Evolutionary conservation across 2,888 invertebrate species (phyloP).

Genomic region (Cistogaster globosa): DNA sequence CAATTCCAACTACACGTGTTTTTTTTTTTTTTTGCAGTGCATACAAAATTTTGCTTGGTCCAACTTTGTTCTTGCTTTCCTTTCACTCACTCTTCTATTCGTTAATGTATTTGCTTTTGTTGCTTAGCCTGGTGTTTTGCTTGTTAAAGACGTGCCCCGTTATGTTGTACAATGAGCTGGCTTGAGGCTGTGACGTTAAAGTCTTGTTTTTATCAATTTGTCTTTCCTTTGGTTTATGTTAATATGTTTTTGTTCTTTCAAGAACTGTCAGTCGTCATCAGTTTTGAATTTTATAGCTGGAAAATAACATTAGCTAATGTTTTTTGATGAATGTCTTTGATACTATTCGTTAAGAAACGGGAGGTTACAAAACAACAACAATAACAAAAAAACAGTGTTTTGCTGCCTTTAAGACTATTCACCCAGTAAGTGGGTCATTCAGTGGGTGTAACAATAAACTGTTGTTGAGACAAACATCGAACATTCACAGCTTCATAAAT

Average conservation of each 20-base stretch:
- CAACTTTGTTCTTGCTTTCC: neutral
- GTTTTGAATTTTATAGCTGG: constrained; percentile 3
- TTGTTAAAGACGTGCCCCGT: neutral
- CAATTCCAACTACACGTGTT: constrained; percentile 23
- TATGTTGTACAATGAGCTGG: constrained; percentile 48
- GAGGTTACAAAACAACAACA: constrained; percentile 45
- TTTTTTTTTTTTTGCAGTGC: neutral
- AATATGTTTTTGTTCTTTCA: neutral
- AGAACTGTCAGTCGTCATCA: constrained; percentile 34
- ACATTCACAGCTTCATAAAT: neutral
- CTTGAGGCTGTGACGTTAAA: constrained; percentile 45
- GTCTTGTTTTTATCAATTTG: neutral
- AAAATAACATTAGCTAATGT: constrained; percentile 2
- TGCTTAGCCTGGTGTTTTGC: constrained; percentile 58
- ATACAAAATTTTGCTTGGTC: constrained; percentile 24
- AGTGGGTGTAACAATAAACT: neutral
- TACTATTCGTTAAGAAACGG: constrained; percentile 48
- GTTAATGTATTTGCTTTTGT: constrained; percentile 7
- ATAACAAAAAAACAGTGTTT: constrained; percentile 41
- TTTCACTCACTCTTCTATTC: too few species aligned
- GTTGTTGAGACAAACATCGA: neutral
- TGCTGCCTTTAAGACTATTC: constrained; percentile 12
- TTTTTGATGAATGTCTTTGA: constrained; percentile 46
- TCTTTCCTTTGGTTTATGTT: neutral
- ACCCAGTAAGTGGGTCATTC: constrained; percentile 10